phyloP scores from a whole-genome alignment of 2,797 vertebrate species.

The Anguilla pacifica region DNA sequence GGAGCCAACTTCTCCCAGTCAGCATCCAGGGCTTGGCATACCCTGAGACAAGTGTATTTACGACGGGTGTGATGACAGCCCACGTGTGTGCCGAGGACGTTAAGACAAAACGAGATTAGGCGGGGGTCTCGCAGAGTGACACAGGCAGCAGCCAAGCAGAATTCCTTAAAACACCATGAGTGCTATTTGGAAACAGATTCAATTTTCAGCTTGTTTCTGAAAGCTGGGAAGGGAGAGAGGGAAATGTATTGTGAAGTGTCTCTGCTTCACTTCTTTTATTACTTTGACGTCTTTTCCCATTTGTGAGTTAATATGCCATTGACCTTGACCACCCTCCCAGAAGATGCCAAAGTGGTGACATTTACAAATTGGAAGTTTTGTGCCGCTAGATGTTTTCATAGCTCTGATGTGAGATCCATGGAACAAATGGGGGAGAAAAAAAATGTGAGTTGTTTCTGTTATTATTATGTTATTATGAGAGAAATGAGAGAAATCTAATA shows the following conservation, averaged over 20 bases:
- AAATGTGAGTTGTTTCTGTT: neutral
- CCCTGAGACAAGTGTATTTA: conserved; percentile 45
- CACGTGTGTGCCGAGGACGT: conserved; percentile 21
- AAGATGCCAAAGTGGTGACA: conserved; percentile 3
- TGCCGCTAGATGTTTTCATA: neutral
- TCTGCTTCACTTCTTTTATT: conserved; percentile 27
- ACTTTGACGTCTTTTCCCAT: conserved; percentile 22
- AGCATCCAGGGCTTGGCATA: conserved; percentile 47
- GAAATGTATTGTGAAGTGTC: conserved; percentile 20
- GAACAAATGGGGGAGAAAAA: neutral
- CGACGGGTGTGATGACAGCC: conserved; percentile 51
- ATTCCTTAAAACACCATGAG: conserved; percentile 19
- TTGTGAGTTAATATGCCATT: conserved; percentile 29
- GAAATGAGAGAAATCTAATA: neutral
- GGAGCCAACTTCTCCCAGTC: conserved; percentile 44
- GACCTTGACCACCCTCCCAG: conserved; percentile 2
- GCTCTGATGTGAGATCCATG: neutral
- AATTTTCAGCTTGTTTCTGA: conserved; percentile 24
- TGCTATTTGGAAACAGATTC: conserved; percentile 3
- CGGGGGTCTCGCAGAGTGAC: neutral
- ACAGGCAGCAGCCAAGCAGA: neutral
- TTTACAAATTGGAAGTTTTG: neutral
- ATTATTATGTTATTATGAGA: neutral
- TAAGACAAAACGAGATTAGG: conserved; percentile 32
- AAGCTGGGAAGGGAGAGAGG: neutral